Base-by-base conservation (phyloP, 1,140 invertebrate species). In the Mycetomoellerius zeteki region DNA sequence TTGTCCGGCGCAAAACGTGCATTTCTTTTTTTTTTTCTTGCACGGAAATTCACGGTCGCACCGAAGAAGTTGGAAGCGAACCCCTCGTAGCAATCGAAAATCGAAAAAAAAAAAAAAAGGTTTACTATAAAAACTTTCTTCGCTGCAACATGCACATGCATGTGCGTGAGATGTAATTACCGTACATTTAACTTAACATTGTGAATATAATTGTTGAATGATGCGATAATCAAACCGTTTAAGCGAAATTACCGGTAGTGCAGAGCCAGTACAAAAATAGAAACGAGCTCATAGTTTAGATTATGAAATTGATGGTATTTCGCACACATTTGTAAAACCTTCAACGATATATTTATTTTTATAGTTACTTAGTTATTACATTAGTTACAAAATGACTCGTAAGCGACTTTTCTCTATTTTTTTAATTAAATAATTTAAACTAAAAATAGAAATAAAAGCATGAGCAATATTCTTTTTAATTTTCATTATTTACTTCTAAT, bases 41-140 rank as follows among this genome's bases (percentile, higher is more conserved):
- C 37, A n/a, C 43, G 54, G 54, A 73, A 75, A 84, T 84, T 84
- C 47, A 73, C 52, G 33, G 14, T 43, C 33, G 19, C 52, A 12
- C 8, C 16, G n/a, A 73, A 84, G 30, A 84, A 82, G 24, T 82
- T 47, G 52, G 60, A 60, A 75, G 69, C 19, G 14, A 21, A 62
- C 37, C 54, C 54, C n/a, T 73, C 54, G 6, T 62, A 21, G 19
- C 37, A 50, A 73, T 60, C 21, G 24, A 82, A 73, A 30, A 73
- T 43, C 10, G 54, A 50, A 75, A 82, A 76, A 64, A n/a, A n/a
- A n/a, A n/a, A 67, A 73, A 43, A 73, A 12, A 37, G 8, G 33
- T 30, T 3, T 56, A 24, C 8, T 73, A n/a, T n/a, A 27, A 71
- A 62, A 84, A 84, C 19, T 73, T 82, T 50, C 0, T 16, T 43